Conservation (phyloP, 2,888 invertebrate genomes). For the Germaria angustata region DNA sequence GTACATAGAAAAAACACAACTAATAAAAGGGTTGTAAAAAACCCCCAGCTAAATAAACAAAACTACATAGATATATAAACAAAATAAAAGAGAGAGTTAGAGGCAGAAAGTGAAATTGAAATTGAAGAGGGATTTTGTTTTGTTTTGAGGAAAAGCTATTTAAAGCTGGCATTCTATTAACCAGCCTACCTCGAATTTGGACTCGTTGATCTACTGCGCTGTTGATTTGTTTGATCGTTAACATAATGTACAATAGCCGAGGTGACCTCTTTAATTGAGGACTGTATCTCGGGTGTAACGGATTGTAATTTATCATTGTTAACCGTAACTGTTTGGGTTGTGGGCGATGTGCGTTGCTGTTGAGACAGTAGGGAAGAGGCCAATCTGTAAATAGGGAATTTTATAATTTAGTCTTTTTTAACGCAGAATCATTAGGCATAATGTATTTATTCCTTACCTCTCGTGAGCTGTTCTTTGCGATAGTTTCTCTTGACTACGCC, state of each 20-base stretch:
- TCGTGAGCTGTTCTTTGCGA: slow-evolving; percentile 91
- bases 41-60: slow-evolving; percentile 34
- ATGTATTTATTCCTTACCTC: slow-evolving; percentile 80
- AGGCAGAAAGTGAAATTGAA: background rate
- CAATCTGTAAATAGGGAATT: slow-evolving; percentile 80
- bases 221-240: slow-evolving; percentile 85
- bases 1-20: slow-evolving; percentile 59
- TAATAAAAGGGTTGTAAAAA: slow-evolving; percentile 33
- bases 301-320: slow-evolving; percentile 71
- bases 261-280: slow-evolving; percentile 94
- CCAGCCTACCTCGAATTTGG: slow-evolving; percentile 79
- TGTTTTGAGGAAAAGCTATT: slow-evolving; percentile 55
- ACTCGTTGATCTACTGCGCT: slow-evolving; percentile 80
- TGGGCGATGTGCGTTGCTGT: slow-evolving; percentile 77
- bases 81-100: background rate
- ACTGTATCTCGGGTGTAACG: slow-evolving; percentile 85
- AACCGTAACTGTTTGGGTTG: slow-evolving; percentile 70
- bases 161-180: slow-evolving; percentile 52
- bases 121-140: slow-evolving; percentile 38
- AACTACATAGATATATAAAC: slow-evolving; percentile 58
- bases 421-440: background rate
- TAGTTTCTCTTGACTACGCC: slow-evolving; percentile 92
- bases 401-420: background rate
- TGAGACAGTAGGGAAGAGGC: slow-evolving; percentile 85
- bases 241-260: slow-evolving; percentile 96